Evolutionary conservation across 1,140 invertebrate species (phyloP).

Genomic region (Medauroidea extradentata): DNA sequence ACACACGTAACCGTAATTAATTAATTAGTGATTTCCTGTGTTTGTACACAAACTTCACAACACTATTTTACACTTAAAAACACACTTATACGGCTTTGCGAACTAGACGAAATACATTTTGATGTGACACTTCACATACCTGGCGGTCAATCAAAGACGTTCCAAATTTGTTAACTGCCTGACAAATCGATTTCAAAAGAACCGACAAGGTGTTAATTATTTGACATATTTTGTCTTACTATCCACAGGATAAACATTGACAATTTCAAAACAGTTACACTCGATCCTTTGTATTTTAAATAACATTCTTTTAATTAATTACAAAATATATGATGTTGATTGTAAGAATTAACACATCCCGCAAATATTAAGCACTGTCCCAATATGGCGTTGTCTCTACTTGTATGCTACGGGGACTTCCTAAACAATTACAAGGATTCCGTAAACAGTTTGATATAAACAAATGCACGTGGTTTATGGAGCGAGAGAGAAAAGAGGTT

Average conservation of each 20-base stretch:
- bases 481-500: too few relatives aligned
- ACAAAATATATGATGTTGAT: background rate
- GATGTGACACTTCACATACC: conserved; percentile 18
- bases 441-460: conserved; percentile 16
- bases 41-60: too few relatives aligned
- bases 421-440: conserved; percentile 15
- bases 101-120: too few relatives aligned
- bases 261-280: conserved; percentile 5
- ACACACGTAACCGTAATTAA: too few relatives aligned
- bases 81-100: background rate
- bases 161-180: conserved; percentile 32
- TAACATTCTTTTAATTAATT: conserved; percentile 2
- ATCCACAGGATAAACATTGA: background rate
- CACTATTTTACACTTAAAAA: too few relatives aligned
- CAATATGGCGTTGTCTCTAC: conserved; percentile 35
- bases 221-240: background rate
- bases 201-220: conserved; percentile 22
- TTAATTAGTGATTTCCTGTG: too few relatives aligned
- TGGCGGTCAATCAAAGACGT: conserved; percentile 33
- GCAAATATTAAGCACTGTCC: conserved; percentile 31
- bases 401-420: conserved; percentile 18
- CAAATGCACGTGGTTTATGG: conserved; percentile 14
- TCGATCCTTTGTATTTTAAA: conserved; percentile 4
- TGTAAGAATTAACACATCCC: conserved; percentile 19
- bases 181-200: conserved; percentile 34